Percentiles rank a stretch among this genome's conserved stretches.
phyloP scores from a whole-genome alignment of 2,797 vertebrate genomes.

The Megaceryle alcyon region DNA sequence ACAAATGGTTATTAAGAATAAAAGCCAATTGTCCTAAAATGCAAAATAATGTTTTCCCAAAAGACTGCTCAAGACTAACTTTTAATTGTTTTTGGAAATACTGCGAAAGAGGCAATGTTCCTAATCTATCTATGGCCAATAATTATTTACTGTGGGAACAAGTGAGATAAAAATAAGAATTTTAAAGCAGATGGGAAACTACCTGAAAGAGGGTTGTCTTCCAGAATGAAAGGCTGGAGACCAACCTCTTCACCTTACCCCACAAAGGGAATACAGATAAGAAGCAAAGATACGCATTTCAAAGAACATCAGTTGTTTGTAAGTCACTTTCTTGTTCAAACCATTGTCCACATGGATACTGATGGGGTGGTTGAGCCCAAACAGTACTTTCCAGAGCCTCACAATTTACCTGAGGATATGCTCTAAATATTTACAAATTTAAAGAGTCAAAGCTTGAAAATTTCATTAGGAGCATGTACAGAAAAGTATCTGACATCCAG shows the following conservation, averaged over 20 bases:
- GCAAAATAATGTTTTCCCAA: slow-evolving; percentile 35
- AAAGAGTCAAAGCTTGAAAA: not conserved
- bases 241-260: not conserved
- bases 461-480: not conserved
- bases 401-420: not conserved
- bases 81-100: slow-evolving; percentile 11
- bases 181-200: slow-evolving; percentile 23
- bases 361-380: not conserved
- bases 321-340: not conserved
- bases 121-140: not conserved
- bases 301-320: not conserved
- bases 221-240: not conserved
- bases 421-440: not conserved
- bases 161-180: not conserved
- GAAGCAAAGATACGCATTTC: not conserved
- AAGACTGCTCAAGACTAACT: slow-evolving; percentile 7
- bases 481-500: not conserved
- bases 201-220: not conserved
- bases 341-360: not conserved
- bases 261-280: not conserved
- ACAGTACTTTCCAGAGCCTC: not conserved
- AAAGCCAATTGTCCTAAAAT: not conserved
- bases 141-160: not conserved
- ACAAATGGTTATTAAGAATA: slow-evolving; percentile 48
- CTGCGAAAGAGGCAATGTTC: not conserved